Base-by-base conservation (phyloP, 1,140 invertebrate species). In the Leptopilina clavipes region DNA sequence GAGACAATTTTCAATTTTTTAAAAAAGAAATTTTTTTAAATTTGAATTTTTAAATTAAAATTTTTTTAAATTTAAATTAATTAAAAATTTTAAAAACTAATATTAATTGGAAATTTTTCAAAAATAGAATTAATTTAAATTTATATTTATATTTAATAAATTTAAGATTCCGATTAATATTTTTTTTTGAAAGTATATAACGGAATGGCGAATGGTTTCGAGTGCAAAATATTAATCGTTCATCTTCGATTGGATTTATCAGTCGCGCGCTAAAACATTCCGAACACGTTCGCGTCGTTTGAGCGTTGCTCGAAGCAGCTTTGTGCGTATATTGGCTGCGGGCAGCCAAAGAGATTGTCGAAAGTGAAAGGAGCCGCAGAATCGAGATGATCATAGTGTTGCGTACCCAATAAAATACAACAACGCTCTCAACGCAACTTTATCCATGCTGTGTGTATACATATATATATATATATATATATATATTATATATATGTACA, bases 361-460 rank as follows among this genome's bases (percentile, higher is more conserved):
- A 85, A 85, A 85, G 83, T 85, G 83, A 85, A 85, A 85, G 83
- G 83, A 83, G 80, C 70, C 81, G 79, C 80, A 84, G 83, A 82
- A 83, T 85, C 83, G 76, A 84, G 83, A 85, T 84, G 83, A 84
- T 81, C 83, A 79, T 70, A 65, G 59, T 65, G 14, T 65, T 65
- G 81, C 83, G 81, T 84, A 83, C 81, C 59, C 59, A 65, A 65
- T 65, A 65, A 65, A 65, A 14, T 37, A 65, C 59, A 59, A 25
- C 56, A 65, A n/a, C 59, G 59, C 75, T 79, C 78, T 76, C 82
- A 84, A 82, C 77, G 82, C 83, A 76, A 79, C 71, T 79, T 84
- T 77, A 65, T 37, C 78, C 81, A 77, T 75, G 80, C 78, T 84
- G 74, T 75, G 79, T 31, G 5, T 31, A 31, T 31, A 31, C 5